Base-by-base conservation (phyloP, 2,797 vertebrate genomes). In the Coracias cyanogaster region DNA sequence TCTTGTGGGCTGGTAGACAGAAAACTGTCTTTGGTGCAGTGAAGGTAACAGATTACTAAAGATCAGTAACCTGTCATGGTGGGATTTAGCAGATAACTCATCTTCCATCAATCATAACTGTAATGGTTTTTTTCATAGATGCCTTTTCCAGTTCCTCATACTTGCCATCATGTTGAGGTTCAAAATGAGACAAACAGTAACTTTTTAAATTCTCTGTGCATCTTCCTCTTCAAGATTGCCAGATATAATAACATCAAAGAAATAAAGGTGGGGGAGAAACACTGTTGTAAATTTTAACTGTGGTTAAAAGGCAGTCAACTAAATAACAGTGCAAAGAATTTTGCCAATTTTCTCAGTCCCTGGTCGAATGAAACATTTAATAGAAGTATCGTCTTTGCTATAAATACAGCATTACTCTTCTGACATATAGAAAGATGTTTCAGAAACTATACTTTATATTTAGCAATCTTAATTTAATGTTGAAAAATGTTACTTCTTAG, bases 361-460 rank as follows among this genome's bases (percentile, higher is more conserved):
- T 67, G 66, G 43, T 39, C 73, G 55, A 52, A 10, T 64, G 82
- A 89, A 91, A 90, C 21, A 73, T 66, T 79, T 89, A 81, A 82
- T 31, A 46, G 73, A 54, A 76, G 9, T 71, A 79, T 80, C 25
- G 2, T 57, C 67, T 89, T 92, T 83, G 80, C 85, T 82, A 90
- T 86, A 94, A 94, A 94, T 90, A 86, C 31, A 82, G 9, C 41
- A 54, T 71, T 92, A 86, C 24, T 92, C n/a, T 82, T 90, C 45
- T 86, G 71, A 86, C 55, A 61, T 67, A 89, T 4, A 93, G 31
- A 90, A 17, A 65, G 41, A 83, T 55, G 7, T 86, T 82, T 64
- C 54, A 91, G 67, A 51, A 90, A 76, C 12, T 57, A 25, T 13
- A 48, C 20, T 71, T 48, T 80, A 88, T 88, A 88, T 93, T 91